Base-by-base conservation (phyloP, 1,140 invertebrate species). In the Caenorhabditis latens region DNA sequence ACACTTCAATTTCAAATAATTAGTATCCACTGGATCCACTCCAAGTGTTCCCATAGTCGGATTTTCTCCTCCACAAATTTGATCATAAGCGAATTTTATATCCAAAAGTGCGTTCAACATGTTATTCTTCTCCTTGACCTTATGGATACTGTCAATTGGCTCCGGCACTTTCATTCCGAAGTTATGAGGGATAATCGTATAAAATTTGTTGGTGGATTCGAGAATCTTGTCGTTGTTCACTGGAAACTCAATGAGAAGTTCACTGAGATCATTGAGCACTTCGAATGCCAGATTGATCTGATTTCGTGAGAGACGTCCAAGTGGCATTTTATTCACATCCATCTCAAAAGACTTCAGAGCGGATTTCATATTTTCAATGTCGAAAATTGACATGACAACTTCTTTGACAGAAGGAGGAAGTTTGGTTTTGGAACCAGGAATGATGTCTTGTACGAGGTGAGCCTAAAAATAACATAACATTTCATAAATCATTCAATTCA, bases 281-380 rank as follows among this genome's bases (percentile, higher is more conserved):
- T 92, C 93, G 91, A 96, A 99, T 0, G 97, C 97, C 67, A 95
- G 94, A 90, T 96, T 94, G 50, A 99, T 95, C 93, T 99, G 97
- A 86, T 95, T 95, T 90, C 95, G 95, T 13, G 97, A 98, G 0
- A 99, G 92, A 94, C 99, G 99, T 71, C 97, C 97, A 2, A 99
- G 93, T 0, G 98, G 98, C 97, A 99, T 98, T 93, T 99, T 98
- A 82, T 97, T 96, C 89, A 96, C 94, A 93, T 99, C 97, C 90
- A 99, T 94, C 94, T 96, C 96, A 94, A 98, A 98, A 92, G 50
- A 84, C 9, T 58, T 84, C n/a, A 67, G 48, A 13, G 63, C 46
- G 1, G 55, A 40, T 67, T 61, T 63, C 57, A 53, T 67, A 40
- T 85, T 71, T 19, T 99, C 97, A 89, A 96, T 91, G 93, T 99